Conservation (phyloP, 2,888 invertebrate species). For the Hylaea fasciaria region DNA sequence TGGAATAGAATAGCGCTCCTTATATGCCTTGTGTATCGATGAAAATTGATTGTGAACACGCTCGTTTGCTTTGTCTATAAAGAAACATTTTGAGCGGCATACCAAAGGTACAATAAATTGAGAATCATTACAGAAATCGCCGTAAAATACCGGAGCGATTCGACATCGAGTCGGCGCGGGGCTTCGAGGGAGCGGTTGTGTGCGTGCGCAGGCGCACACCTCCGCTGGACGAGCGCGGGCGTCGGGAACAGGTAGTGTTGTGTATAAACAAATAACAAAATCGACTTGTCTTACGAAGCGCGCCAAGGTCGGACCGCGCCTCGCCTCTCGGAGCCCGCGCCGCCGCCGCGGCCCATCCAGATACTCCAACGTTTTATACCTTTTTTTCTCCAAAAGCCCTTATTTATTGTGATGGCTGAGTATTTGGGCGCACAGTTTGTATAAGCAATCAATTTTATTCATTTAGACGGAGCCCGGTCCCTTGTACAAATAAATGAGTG, state of each 20-base stretch:
- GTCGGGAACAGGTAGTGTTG: constrained; percentile 79
- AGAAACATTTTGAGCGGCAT: constrained; percentile 71
- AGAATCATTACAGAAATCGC: constrained; percentile 81
- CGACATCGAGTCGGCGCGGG: constrained; percentile 63
- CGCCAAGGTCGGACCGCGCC: constrained; percentile 75
- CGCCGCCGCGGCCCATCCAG: constrained; percentile 59
- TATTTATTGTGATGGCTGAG: constrained; percentile 83
- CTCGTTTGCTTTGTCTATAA: constrained; percentile 71
- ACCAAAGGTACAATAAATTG: constrained; percentile 75
- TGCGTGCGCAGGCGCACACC: constrained; percentile 50
- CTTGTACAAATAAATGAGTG: constrained; percentile 79
- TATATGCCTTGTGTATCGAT: constrained; percentile 57
- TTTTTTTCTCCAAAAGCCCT: constrained; percentile 75
- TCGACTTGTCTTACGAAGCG: constrained; percentile 81
- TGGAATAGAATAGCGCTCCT: constrained; percentile 57
- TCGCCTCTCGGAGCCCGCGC: constrained; percentile 51
- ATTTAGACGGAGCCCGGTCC: constrained; percentile 80
- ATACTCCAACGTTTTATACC: constrained; percentile 62
- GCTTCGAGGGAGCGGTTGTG: constrained; percentile 44
- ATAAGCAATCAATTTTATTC: constrained; percentile 85
- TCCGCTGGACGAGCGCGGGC: constrained; percentile 46
- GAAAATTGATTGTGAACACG: constrained; percentile 66
- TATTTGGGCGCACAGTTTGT: constrained; percentile 84
- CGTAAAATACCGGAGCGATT: constrained; percentile 78
- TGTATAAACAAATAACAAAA: constrained; percentile 85